Base-by-base conservation (phyloP, 2,888 invertebrate species). In the Hoplodrina ambigua region DNA sequence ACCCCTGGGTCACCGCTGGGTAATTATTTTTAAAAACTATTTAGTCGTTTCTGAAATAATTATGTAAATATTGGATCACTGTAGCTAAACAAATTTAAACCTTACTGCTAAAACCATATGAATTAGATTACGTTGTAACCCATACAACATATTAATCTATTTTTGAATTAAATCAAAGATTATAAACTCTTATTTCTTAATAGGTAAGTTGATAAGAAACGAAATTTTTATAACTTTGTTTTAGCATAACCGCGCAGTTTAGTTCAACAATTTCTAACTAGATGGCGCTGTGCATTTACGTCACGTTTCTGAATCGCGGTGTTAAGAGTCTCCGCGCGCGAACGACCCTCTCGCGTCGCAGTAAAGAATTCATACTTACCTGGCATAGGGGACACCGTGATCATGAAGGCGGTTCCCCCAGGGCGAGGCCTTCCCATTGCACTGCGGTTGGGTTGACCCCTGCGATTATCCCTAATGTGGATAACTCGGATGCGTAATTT, bases 1-100 rank as follows among this genome's bases (percentile, higher is more conserved):
- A 96, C 96, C 0, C 96, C 96, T 2, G 94, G 96, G 1, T 96
- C 97, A 0, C 97, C 97, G 1, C 91, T 97, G 80, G 97, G 97
- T 89, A 89, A 46, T 0, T 41, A 46, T 46, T 46, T 46, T 15
- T 46, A 0, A 17, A 41, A 41, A 41, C 13, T 41, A 41, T 11
- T 8, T 37, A 37, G 6, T 8, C 37, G 37, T 7, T 37, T 37
- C 25, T 2, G 2, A 25, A 25, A 25, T 25, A 25, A 25, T 25
- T 25, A 25, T 25, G 2, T 2, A 25, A 25, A 25, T 25, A 25
- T 25, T 25, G 25, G 2, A 25, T 25, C 25, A 2, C 25, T 25
- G 25, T 25, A 25, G 25, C 25, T 37, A 7, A 8, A 37, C 37
- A 1, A 8, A 37, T 8, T 8, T 8, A 8, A 37, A 8, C 8